Evolutionary conservation across 2,113 vertebrate species (phyloP).

Genomic region (human): DNA sequence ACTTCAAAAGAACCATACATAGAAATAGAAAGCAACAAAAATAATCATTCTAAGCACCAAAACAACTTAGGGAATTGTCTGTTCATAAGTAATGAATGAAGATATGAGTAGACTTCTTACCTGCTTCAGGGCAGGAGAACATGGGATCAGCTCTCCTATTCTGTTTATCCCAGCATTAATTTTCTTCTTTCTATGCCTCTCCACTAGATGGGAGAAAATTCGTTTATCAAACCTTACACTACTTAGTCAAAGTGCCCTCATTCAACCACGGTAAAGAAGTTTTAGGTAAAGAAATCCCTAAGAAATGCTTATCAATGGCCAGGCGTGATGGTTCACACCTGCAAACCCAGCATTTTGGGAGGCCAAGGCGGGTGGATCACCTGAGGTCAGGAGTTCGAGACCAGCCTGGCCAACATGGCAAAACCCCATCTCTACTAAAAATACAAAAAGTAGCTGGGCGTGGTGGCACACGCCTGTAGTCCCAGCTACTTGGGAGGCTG

Average conservation of each 20-base stretch:
- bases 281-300: conserved; percentile 43
- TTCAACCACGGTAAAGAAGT: conserved; percentile 38
- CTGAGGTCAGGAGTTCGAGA: background rate
- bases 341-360: background rate
- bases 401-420: background rate
- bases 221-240: conserved; percentile 45
- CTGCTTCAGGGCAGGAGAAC: conserved; percentile 97
- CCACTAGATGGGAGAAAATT: conserved; percentile 87
- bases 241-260: background rate
- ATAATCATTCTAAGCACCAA: background rate
- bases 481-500: background rate
- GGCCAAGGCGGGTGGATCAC: background rate
- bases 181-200: conserved; percentile 99
- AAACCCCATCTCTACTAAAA: background rate
- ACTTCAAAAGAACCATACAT: background rate
- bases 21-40: conserved; percentile 35
- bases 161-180: conserved; percentile 98
- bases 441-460: background rate
- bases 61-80: conserved; percentile 34
- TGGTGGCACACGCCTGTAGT: background rate
- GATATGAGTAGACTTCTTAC: conserved; percentile 80
- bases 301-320: conserved; percentile 13
- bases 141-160: conserved; percentile 97
- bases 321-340: background rate
- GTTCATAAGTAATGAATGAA: conserved; percentile 35